Conservation (phyloP, 2,888 invertebrate species). For the Creontiades dilutus region DNA sequence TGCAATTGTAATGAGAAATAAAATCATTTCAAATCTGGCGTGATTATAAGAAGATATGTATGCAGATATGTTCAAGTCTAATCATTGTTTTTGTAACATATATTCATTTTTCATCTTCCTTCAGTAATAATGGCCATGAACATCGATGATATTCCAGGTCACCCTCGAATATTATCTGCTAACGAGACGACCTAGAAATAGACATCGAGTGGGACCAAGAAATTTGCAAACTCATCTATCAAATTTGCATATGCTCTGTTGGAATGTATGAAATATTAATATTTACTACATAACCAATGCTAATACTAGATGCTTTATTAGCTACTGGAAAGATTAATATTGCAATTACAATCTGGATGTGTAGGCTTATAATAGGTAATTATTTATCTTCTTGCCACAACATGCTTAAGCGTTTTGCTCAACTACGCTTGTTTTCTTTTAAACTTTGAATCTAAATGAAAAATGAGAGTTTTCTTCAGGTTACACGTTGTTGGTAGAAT, state of each 20-base stretch:
- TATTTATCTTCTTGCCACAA: slow-evolving; percentile 37
- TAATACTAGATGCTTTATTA: slow-evolving; percentile 68
- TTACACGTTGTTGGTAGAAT: slow-evolving; percentile 66
- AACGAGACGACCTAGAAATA: no score
- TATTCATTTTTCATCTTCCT: slow-evolving; percentile 65
- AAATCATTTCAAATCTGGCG: slow-evolving; percentile 53
- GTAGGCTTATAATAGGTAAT: slow-evolving; percentile 48
- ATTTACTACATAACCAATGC: slow-evolving; percentile 70
- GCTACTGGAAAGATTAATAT: slow-evolving; percentile 69
- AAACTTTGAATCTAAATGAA: slow-evolving; percentile 4
- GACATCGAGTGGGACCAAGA: background rate
- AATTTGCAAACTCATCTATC: background rate
- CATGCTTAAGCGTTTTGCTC: slow-evolving; percentile 51
- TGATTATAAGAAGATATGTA: slow-evolving; percentile 71
- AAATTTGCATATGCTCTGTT: background rate
- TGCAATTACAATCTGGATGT: slow-evolving; percentile 37
- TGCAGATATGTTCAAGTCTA: slow-evolving; percentile 74
- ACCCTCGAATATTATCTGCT: no score
- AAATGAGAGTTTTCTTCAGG: slow-evolving; percentile 17
- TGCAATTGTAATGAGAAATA: slow-evolving; percentile 45
- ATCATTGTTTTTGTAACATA: slow-evolving; percentile 71
- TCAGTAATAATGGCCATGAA: background rate
- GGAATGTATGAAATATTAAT: slow-evolving; percentile 65
- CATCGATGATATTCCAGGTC: background rate
- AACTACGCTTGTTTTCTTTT: slow-evolving; percentile 36